A percentile compares a stretch with the other conserved stretches of the same genome.
These are phyloP conservation scores for Lithophane leautieri DNA, from an alignment of 2,888 invertebrate species.

Conservation along the genomic window DNA sequence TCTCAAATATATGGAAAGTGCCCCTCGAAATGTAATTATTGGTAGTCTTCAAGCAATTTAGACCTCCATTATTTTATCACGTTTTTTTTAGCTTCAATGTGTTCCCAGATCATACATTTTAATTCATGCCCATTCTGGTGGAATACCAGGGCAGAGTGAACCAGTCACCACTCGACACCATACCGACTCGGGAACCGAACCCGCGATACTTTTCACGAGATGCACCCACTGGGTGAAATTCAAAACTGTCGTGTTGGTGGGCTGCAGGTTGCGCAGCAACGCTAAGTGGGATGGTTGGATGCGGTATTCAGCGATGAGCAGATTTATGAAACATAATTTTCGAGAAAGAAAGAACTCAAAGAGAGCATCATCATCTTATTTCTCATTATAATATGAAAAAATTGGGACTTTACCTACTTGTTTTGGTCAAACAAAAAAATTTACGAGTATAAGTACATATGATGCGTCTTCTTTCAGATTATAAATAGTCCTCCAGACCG, in stretches of 20 bases:
- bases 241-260: conserved; percentile 85
- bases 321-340: no score
- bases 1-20: neutral
- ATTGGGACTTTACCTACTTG: no score
- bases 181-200: conserved; percentile 78
- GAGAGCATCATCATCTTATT: no score
- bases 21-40: neutral
- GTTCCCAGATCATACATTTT: conserved; percentile 41
- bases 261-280: conserved; percentile 56
- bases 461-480: no score
- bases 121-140: conserved; percentile 43
- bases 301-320: conserved; percentile 59
- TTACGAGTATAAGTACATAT: no score
- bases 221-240: conserved; percentile 82
- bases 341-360: no score
- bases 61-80: neutral
- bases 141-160: conserved; percentile 65
- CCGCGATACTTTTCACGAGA: conserved; percentile 80
- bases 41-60: neutral
- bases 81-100: neutral
- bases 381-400: no score
- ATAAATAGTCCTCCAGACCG: no score
- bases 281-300: conserved; percentile 68
- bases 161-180: conserved; percentile 85
- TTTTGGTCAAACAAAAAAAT: no score